A percentile compares a stretch with the other conserved stretches of the same genome.
Evolutionary conservation across 2,888 invertebrate genomes (phyloP).

Genomic region (Scelioninae gen. 1): DNA sequence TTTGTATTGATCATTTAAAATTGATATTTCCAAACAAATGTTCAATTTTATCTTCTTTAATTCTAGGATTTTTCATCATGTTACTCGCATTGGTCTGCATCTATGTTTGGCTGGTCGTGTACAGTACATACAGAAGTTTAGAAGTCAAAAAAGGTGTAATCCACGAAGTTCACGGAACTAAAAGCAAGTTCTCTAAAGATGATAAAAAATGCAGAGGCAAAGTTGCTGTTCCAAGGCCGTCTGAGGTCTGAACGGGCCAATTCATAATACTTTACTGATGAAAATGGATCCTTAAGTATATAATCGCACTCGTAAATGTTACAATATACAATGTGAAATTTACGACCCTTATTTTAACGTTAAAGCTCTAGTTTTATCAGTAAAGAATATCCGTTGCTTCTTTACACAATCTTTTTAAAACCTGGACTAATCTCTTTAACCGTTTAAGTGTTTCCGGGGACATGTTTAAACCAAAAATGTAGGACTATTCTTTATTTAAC

Average conservation of each 20-base stretch:
- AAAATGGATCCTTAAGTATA: slow-evolving; percentile 11
- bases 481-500: not conserved
- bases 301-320: not conserved
- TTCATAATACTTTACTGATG: slow-evolving; percentile 5
- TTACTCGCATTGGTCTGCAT: slow-evolving; percentile 77
- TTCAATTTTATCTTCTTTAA: not conserved
- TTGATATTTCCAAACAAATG: too few relatives aligned
- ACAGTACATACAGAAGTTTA: slow-evolving; percentile 83
- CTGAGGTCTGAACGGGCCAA: slow-evolving; percentile 66
- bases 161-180: slow-evolving; percentile 79
- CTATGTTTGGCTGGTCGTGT: slow-evolving; percentile 84
- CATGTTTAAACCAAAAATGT: not conserved
- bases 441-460: not conserved
- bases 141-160: slow-evolving; percentile 81
- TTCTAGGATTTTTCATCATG: slow-evolving; percentile 77
- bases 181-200: slow-evolving; percentile 54
- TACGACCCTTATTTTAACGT: slow-evolving; percentile 1
- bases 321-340: slow-evolving; percentile 15
- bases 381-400: slow-evolving; percentile 18
- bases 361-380: slow-evolving; percentile 10
- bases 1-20: too few relatives aligned
- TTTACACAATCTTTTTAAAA: not conserved
- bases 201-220: slow-evolving; percentile 66
- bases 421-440: not conserved
- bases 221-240: slow-evolving; percentile 62